A percentile compares a stretch with the other conserved stretches of the same genome.
Conservation (phyloP, 2,797 vertebrate genomes). For the Distichodus sexfasciatus region DNA sequence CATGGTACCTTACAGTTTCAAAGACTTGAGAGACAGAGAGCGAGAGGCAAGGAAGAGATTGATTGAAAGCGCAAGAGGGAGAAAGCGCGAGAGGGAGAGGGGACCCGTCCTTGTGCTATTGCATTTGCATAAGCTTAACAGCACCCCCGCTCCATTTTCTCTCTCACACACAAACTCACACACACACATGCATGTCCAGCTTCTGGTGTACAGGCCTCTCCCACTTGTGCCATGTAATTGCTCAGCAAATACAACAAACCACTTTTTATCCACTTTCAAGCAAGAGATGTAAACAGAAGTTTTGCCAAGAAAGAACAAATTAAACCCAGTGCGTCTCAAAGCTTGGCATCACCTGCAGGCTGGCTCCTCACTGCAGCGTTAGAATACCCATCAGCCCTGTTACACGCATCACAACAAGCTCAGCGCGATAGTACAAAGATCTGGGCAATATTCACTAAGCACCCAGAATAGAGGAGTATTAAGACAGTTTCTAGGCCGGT, state of each 20-base stretch:
- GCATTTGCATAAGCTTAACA: constrained; percentile 73
- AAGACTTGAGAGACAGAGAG: not conserved
- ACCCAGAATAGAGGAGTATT: not conserved
- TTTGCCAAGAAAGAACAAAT: constrained; percentile 40
- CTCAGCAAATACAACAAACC: constrained; percentile 74
- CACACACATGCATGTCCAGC: constrained; percentile 34
- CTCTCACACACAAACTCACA: constrained; percentile 45
- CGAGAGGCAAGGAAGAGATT: no score
- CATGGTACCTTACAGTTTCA: not conserved
- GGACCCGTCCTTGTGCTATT: constrained; percentile 50
- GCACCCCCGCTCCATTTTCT: constrained; percentile 49
- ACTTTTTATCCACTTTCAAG: constrained; percentile 55
- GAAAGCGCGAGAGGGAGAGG: not conserved
- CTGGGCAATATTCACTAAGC: constrained; percentile 3
- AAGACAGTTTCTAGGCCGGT: not conserved
- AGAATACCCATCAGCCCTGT: not conserved
- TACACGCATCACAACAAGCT: not conserved
- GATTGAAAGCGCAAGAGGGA: not conserved
- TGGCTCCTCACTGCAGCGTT: not conserved
- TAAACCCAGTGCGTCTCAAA: constrained; percentile 43
- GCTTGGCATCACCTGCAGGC: constrained; percentile 4
- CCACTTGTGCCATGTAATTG: constrained; percentile 74
- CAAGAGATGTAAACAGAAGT: constrained; percentile 46
- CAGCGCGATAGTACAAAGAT: not conserved
- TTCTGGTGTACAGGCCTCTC: constrained; percentile 68